Base-by-base conservation (phyloP, 2,888 invertebrate genomes). In the Belgica antarctica region DNA sequence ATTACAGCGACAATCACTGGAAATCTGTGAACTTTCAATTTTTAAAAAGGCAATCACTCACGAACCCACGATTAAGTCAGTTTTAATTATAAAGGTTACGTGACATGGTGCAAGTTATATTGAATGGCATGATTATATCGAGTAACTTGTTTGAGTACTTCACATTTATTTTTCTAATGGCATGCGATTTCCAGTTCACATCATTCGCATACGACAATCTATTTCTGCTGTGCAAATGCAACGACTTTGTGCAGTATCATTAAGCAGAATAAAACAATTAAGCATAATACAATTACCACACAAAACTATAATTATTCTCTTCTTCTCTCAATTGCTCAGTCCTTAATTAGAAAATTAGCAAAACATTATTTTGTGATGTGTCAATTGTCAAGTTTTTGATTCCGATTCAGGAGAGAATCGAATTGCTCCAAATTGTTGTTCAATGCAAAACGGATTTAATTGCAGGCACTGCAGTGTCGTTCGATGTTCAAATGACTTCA, bases 261-360 rank as follows among this genome's bases (percentile, higher is more conserved):
- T 66, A 66, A 22, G 66, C 52, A 52, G 22, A 66, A 66, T 66
- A 28, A 66, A 52, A 28, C 47, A 66, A 52, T 66, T 52, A 66
- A 52, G 66, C 10, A 19, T 15, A 12, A 52, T 41, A 46, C 46
- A 47, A 65, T 46, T 65, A 46, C 65, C 46, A 63, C 41, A 63
- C 25, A 12, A 2, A 46, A 17, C 34, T 17, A 34, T 65, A 22
- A 47, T 34, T 47, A 25, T 65, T 31, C 22, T 65, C 17, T 27
- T 15, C 28, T 28, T 10, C 41, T 41, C 41, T 41, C 31, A 10
- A 4, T 31, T 15, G 15, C 41, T 41, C n/a, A 41, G 15, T 41
- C 41, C 47, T 52, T 31, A 66, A 52, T 52, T 15, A 66, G 66
- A 52, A 66, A 66, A 66, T 66, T 66, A 66, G 66, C 66, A 66